phyloP scores from a whole-genome alignment of 2,888 invertebrate species.

The Leptodirus hochenwartii region DNA sequence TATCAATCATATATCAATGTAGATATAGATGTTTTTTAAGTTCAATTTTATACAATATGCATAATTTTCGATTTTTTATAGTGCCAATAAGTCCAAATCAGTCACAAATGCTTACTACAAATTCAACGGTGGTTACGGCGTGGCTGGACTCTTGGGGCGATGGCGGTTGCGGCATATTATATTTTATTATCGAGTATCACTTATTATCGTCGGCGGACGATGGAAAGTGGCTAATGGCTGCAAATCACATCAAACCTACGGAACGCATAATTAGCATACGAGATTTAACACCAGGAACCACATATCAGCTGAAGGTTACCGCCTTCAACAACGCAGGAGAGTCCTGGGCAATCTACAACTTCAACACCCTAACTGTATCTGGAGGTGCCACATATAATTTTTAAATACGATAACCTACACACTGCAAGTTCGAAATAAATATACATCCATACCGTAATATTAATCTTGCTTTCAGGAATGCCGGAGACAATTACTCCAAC shows the following conservation, averaged over 20 bases:
- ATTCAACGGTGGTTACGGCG: slow-evolving; percentile 70
- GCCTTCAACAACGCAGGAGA: slow-evolving; percentile 80
- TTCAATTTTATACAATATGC: no score
- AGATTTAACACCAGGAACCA: slow-evolving; percentile 57
- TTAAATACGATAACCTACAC: no score
- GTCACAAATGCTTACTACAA: slow-evolving; percentile 65
- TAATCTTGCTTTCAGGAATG: no score
- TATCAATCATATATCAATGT: no score
- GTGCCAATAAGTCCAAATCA: slow-evolving; percentile 64
- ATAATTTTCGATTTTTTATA: no score
- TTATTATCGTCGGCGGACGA: no score
- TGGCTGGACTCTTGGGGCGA: slow-evolving; percentile 82
- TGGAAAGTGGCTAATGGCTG: slow-evolving; percentile 50
- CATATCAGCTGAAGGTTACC: slow-evolving; percentile 54
- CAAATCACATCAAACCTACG: slow-evolving; percentile 64
- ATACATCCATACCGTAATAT: no score
- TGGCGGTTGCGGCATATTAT: slow-evolving; percentile 72
- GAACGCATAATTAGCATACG: slow-evolving; percentile 67
- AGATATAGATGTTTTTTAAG: no score
- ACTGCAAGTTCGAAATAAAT: no score
- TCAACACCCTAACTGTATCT: slow-evolving; percentile 60
- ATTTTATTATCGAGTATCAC: slow-evolving; percentile 70
- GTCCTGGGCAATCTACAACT: slow-evolving; percentile 65
- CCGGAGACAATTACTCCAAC: no score
- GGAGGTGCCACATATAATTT: no score